A percentile compares a stretch with the other conserved stretches of the same genome.
Conservation (phyloP, 2,797 vertebrate species). For the Lutjanus campechanus region DNA sequence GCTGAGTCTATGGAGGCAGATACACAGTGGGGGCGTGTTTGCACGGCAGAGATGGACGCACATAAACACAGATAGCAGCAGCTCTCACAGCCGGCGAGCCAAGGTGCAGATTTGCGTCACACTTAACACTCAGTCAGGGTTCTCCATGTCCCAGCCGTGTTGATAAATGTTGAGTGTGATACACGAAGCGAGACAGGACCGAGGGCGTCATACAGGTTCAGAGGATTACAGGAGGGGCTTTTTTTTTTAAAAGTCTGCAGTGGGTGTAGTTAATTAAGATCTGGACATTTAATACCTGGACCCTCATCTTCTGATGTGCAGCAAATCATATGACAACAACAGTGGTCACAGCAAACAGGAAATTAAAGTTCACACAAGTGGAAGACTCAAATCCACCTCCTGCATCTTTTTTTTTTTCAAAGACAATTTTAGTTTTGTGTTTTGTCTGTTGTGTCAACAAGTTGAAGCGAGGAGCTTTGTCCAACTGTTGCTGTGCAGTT, state of each 20-base stretch:
- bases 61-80: conserved; percentile 78
- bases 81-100: conserved; percentile 64
- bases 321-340: neutral
- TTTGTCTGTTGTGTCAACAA: too few species aligned
- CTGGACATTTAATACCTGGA: neutral
- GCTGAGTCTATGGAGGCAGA: conserved; percentile 83
- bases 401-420: too few species aligned
- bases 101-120: conserved; percentile 86
- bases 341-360: neutral
- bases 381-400: too few species aligned
- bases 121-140: conserved; percentile 51
- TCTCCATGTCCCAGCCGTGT: conserved; percentile 70
- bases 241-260: neutral
- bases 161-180: conserved; percentile 69
- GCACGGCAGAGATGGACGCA: conserved; percentile 49
- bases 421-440: too few species aligned
- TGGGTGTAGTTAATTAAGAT: neutral
- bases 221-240: neutral
- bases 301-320: neutral
- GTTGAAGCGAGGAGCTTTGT: too few species aligned
- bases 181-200: conserved; percentile 24
- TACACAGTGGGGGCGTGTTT: conserved; percentile 63
- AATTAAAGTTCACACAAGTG: neutral
- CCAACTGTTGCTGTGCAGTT: too few species aligned
- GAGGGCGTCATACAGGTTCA: conserved; percentile 34